Evolutionary conservation across 2,888 invertebrate species (phyloP).

Genomic region (Furcula furcula): DNA sequence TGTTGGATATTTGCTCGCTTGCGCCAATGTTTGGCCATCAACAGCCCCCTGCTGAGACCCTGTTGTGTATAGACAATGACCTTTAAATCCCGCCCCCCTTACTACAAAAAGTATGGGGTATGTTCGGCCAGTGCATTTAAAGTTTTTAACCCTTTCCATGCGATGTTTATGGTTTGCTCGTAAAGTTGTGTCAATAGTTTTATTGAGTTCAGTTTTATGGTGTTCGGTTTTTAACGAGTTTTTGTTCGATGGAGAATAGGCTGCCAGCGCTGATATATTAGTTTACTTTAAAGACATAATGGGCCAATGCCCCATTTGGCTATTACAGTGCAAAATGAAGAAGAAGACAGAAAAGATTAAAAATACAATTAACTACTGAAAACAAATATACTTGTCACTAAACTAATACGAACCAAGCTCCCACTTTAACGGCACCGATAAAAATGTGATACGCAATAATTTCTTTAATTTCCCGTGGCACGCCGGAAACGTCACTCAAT

Average conservation of each 20-base stretch:
- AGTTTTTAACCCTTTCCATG: slow-evolving; percentile 18
- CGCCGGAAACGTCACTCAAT: background rate
- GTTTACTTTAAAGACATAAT: too few relatives aligned
- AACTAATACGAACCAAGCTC: too few relatives aligned
- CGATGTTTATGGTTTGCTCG: slow-evolving; percentile 28
- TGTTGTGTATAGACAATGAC: slow-evolving; percentile 28
- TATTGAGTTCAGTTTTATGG: slow-evolving; percentile 14
- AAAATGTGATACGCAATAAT: background rate
- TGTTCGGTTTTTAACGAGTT: slow-evolving; percentile 1
- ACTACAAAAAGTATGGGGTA: slow-evolving; percentile 20
- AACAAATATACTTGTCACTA: too few relatives aligned
- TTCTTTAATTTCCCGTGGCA: background rate
- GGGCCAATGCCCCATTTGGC: too few relatives aligned
- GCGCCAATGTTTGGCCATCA: slow-evolving; percentile 12
- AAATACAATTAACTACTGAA: too few relatives aligned
- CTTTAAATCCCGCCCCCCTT: slow-evolving; percentile 36
- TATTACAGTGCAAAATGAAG: too few relatives aligned
- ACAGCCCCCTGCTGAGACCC: slow-evolving; percentile 3
- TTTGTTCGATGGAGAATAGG: background rate
- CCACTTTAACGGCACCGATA: background rate
- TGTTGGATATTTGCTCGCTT: slow-evolving; percentile 7
- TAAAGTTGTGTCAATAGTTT: slow-evolving; percentile 28
- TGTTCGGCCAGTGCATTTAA: slow-evolving; percentile 11
- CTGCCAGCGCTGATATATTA: background rate
- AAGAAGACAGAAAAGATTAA: too few relatives aligned